Evolutionary conservation across 2,113 vertebrate species (phyloP).

Genomic region (Melospiza georgiana): DNA sequence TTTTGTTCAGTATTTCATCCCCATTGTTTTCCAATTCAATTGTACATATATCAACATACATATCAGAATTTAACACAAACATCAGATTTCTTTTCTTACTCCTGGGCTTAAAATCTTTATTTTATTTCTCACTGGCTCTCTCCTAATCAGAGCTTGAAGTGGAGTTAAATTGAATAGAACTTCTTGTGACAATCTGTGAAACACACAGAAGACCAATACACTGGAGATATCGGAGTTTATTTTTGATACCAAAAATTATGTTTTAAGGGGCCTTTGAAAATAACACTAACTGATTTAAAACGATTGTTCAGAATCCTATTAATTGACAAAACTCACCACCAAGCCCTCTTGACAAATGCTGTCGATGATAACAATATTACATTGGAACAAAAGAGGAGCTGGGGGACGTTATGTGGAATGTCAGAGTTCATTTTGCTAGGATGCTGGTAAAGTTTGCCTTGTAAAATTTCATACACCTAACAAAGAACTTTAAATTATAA

Average conservation of each 20-base stretch:
- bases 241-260: not conserved
- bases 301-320: not conserved
- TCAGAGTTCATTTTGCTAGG: not conserved
- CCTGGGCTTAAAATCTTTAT: not conserved
- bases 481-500: not conserved
- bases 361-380: not conserved
- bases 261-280: not conserved
- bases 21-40: not conserved
- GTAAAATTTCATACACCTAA: not conserved
- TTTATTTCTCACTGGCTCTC: not conserved
- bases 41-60: not conserved
- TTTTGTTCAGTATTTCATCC: not conserved
- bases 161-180: not conserved
- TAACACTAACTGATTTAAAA: not conserved
- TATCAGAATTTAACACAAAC: not conserved
- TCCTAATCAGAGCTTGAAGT: not conserved
- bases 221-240: not conserved
- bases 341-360: not conserved
- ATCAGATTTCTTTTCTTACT: slow-evolving; percentile 19
- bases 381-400: not conserved
- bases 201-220: not conserved
- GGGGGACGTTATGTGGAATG: not conserved
- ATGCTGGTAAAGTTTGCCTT: not conserved
- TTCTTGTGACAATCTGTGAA: slow-evolving; percentile 6
- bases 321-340: not conserved